Percentiles rank a stretch among this genome's conserved stretches.
Evolutionary conservation across 2,888 invertebrate genomes (phyloP).

Genomic region (Callyntrura guangdongensis): DNA sequence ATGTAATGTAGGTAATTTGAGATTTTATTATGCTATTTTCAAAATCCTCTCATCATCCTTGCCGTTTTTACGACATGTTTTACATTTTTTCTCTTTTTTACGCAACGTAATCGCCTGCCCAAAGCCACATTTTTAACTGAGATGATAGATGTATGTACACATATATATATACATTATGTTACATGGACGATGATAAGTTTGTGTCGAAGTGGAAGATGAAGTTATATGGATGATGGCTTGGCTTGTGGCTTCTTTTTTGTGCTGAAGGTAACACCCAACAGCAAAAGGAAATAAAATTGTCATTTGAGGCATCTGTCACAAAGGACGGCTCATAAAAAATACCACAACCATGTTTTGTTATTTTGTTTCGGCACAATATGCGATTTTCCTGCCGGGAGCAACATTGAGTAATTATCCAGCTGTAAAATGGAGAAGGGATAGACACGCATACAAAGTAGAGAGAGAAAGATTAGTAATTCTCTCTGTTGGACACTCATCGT

Average conservation of each 20-base stretch:
- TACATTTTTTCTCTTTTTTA: conserved; percentile 33
- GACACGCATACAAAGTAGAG: not conserved
- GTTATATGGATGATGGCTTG: not conserved
- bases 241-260: not conserved
- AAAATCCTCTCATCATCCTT: conserved; percentile 50
- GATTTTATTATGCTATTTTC: conserved; percentile 47
- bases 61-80: conserved; percentile 10
- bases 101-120: conserved; percentile 37
- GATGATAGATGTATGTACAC: no score
- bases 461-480: not conserved
- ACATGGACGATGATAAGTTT: not conserved
- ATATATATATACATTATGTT: no score
- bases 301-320: conserved; percentile 54
- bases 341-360: not conserved
- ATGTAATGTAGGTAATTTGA: conserved; percentile 56
- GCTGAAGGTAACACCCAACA: not conserved
- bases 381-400: not conserved
- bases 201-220: conserved; percentile 19
- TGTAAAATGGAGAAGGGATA: not conserved
- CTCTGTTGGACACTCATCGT: not conserved
- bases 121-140: conserved; percentile 29
- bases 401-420: conserved; percentile 50
- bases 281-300: conserved; percentile 38
- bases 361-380: not conserved
- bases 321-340: not conserved